Evolutionary conservation across 2,113 vertebrate genomes (phyloP), one percentile per base, ranked within the genome.

Genomic region (Sturnus vulgaris): DNA sequence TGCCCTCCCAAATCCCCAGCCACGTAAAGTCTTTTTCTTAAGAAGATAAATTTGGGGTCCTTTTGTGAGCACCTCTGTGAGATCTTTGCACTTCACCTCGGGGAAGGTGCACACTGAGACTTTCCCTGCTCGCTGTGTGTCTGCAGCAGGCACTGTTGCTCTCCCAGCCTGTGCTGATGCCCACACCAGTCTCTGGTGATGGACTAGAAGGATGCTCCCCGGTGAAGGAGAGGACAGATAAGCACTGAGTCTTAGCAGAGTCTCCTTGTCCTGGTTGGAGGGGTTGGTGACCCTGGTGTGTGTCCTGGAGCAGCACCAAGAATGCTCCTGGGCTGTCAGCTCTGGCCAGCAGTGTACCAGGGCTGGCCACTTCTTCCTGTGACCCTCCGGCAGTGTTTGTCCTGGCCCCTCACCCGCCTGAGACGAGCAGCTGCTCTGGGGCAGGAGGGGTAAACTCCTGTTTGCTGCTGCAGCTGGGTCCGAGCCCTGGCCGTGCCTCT

Each of bases 51-150:
- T 44, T 49, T 56, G 30, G 20, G 30, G n/a, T 46, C 14, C 30
- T 57, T 40, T 35, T 31, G 73, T 4, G 24, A 30, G 7, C 6
- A 3, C 10, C 16, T 9, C 30, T 31, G 21, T 1, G 11, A 37
- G 42, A 5, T 52, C 70, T 69, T 61, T 46, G 46, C n/a, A 1
- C 61, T 65, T 40, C 37, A 9, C 35, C 35, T 35, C 12, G 2
- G 9, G 1, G 39, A 33, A n/a, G 35, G 44, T 2, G 56, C 39
- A 1, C 17, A 1, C 9, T 0, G 4, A 68, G 56, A 1, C 9
- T 76, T 53, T n/a, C 44, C 56, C 60, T 14, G 35, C 15, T 9
- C 7, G 1, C 8, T 25, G 2, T 39, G 57, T 49, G 81, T 44
- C 66, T 1, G 0, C 22, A 39, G 53, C 57, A 63, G 46, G 8